Percentiles rank a stretch among this genome's conserved stretches.
Conservation (phyloP, 2,797 vertebrate species). For the Enoplosus armatus region DNA sequence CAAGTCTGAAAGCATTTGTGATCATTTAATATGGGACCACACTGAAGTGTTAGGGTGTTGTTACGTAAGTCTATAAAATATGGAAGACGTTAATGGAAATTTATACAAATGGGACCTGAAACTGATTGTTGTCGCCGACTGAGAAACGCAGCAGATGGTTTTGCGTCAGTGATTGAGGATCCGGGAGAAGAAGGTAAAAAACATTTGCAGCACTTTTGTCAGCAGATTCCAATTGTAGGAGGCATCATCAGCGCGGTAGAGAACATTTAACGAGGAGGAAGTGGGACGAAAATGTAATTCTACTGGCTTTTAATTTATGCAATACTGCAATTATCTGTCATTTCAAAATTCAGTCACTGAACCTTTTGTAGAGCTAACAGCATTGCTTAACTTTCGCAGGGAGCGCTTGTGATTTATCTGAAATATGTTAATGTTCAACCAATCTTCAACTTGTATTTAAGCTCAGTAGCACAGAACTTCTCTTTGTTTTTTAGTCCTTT, state of each 20-base stretch:
- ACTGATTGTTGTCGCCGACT: neutral
- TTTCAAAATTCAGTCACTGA: neutral
- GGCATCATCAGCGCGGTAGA: neutral
- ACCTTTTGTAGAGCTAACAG: neutral
- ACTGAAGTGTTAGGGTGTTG: neutral
- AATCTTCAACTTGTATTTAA: neutral
- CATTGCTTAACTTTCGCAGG: neutral
- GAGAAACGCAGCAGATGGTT: slow-evolving; percentile 3
- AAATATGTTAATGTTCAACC: neutral
- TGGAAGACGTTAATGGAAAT: slow-evolving; percentile 5
- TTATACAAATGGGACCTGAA: neutral
- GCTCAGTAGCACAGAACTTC: neutral
- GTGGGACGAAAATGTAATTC: neutral
- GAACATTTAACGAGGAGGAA: neutral
- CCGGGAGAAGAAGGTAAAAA: neutral
- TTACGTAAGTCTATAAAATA: neutral
- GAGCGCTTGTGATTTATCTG: neutral
- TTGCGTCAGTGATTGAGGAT: neutral
- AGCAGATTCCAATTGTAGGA: neutral
- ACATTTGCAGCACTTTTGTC: neutral
- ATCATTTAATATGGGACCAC: neutral
- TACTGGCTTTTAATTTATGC: neutral
- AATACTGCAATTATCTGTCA: neutral
- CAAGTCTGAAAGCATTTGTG: neutral
- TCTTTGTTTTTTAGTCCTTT: neutral